A percentile compares a stretch with the other conserved stretches of the same genome.
Conservation (phyloP, 1,140 invertebrate genomes). For the Doryteuthis pealeii region DNA sequence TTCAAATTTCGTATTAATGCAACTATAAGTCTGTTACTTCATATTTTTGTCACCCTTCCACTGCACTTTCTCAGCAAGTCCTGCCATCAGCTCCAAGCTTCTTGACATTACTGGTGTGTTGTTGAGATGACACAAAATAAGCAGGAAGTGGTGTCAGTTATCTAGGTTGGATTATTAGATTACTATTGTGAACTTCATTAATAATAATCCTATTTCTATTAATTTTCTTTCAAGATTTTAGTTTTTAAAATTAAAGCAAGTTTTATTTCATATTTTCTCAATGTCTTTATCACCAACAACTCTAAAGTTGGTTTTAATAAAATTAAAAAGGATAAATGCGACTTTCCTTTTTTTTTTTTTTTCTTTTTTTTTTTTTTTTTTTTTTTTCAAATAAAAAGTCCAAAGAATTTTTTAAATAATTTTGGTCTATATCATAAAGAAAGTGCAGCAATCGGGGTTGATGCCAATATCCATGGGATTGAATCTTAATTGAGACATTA, state of each 20-base stretch:
- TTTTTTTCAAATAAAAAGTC: neutral
- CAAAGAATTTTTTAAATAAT: neutral
- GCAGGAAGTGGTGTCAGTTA: neutral
- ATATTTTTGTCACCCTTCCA: conserved; percentile 6
- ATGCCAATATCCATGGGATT: neutral
- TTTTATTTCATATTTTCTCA: no score
- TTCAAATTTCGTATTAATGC: conserved; percentile 1
- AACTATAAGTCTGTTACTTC: neutral
- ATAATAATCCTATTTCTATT: neutral
- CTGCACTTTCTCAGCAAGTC: conserved; percentile 8
- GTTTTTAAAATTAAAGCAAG: no score
- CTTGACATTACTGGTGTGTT: neutral
- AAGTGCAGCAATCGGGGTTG: conserved; percentile 1
- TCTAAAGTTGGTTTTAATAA: no score
- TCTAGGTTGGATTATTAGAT: neutral
- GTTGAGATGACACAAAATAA: neutral
- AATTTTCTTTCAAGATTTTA: no score
- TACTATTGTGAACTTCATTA: neutral
- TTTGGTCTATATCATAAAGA: neutral
- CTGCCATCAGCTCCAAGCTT: neutral
- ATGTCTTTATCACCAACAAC: no score
- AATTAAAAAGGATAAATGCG: no score
- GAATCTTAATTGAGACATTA: neutral
- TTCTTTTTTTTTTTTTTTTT: neutral
- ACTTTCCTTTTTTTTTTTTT: neutral